Evolutionary conservation across 2,113 vertebrate species (phyloP).

Genomic region (Tretioscincus oriximinensis): DNA sequence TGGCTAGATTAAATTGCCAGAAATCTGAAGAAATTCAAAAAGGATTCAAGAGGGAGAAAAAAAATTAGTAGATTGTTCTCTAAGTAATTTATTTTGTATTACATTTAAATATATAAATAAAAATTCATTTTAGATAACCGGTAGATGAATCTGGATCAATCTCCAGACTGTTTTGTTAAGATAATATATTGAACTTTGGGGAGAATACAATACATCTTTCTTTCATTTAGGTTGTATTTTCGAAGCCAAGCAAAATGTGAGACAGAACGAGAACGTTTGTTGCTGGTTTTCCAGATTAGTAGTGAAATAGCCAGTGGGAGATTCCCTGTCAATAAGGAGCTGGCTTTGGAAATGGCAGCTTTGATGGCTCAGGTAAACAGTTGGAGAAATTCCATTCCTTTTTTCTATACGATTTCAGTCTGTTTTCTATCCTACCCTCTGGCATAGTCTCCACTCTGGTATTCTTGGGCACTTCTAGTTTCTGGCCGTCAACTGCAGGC

Average conservation of each 20-base stretch:
- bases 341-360: constrained; percentile 87
- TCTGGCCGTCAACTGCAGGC: too few relatives aligned
- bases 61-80: not conserved
- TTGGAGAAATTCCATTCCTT: not conserved
- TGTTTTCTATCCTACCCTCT: too few relatives aligned
- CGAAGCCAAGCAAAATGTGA: constrained; percentile 84
- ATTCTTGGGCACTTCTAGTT: too few relatives aligned
- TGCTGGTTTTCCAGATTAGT: constrained; percentile 87
- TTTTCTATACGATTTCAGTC: too few relatives aligned
- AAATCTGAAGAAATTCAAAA: not conserved
- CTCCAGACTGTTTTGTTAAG: not conserved
- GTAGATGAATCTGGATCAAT: not conserved
- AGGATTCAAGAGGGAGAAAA: not conserved
- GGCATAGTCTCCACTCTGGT: too few relatives aligned
- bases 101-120: not conserved
- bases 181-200: not conserved
- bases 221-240: constrained; percentile 77
- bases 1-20: not conserved
- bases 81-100: not conserved
- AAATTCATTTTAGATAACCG: constrained; percentile 7
- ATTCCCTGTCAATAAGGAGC: constrained; percentile 88
- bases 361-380: constrained; percentile 84
- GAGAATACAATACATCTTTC: constrained; percentile 5
- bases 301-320: constrained; percentile 81
- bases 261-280: constrained; percentile 85